phyloP scores from a whole-genome alignment of 2,113 vertebrate genomes.

The Myocastor coypus region DNA sequence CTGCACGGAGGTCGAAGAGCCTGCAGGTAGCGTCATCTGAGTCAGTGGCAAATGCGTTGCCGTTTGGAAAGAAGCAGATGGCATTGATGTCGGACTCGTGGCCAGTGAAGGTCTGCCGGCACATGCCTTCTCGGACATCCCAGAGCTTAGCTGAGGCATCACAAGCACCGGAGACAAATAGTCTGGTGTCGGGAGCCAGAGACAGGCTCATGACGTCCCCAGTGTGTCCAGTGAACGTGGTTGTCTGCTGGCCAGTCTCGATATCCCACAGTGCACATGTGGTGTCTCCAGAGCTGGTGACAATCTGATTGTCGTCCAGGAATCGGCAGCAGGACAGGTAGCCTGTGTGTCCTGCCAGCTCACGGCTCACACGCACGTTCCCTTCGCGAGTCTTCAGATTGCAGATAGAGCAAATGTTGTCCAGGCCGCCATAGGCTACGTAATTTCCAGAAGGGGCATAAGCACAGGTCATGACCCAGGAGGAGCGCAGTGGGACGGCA shows the following conservation, averaged over 20 bases:
- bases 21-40: conserved; percentile 98
- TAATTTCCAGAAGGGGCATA: no score
- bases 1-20: conserved; percentile 98
- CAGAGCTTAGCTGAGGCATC: conserved; percentile 99
- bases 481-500: no score
- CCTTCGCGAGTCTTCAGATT: no score
- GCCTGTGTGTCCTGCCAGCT: no score
- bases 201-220: no score
- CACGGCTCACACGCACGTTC: no score
- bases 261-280: conserved; percentile 99
- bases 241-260: conserved; percentile 99
- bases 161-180: conserved; percentile 98
- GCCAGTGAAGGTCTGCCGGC: conserved; percentile 98
- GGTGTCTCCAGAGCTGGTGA: conserved; percentile 99
- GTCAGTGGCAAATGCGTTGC: conserved; percentile 98
- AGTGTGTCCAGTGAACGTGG: conserved; percentile 98
- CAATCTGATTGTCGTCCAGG: conserved; percentile 99
- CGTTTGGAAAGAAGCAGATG: conserved; percentile 99
- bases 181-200: conserved; percentile 96
- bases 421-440: no score
- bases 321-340: conserved; percentile 99
- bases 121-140: conserved; percentile 99
- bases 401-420: no score
- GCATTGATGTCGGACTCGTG: conserved; percentile 99
- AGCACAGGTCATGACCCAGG: no score